Conservation (phyloP, 2,888 invertebrate genomes). For the Drosophila eohydei region DNA sequence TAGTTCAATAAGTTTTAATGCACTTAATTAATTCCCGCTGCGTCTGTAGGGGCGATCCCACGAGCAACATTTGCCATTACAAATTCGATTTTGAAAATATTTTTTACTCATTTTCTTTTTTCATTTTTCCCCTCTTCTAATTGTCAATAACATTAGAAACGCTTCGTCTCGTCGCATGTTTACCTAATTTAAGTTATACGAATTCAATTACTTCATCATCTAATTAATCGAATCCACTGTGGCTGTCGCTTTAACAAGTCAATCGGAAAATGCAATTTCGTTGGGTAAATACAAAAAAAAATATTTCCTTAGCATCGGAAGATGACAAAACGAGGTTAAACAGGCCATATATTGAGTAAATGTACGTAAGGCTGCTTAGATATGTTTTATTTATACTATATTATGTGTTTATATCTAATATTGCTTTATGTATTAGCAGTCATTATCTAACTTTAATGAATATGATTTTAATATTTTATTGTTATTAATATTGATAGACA, state of each 20-base stretch:
- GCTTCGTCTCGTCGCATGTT: conserved; percentile 47
- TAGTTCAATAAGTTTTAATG: conserved; percentile 80
- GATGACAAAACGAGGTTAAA: neutral
- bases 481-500: too few species aligned
- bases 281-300: conserved; percentile 62
- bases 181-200: conserved; percentile 81
- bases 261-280: conserved; percentile 76
- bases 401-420: too few species aligned
- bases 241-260: conserved; percentile 51
- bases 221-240: conserved; percentile 68
- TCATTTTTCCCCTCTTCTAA: conserved; percentile 23
- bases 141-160: conserved; percentile 70
- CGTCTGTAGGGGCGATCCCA: conserved; percentile 26
- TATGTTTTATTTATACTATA: neutral
- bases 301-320: conserved; percentile 25
- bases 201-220: conserved; percentile 76
- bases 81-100: conserved; percentile 71
- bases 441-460: too few species aligned
- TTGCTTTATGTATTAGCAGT: too few species aligned
- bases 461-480: too few species aligned
- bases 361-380: neutral
- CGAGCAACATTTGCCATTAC: conserved; percentile 48
- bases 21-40: conserved; percentile 79
- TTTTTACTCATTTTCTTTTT: conserved; percentile 22
- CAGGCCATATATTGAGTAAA: neutral